Evolutionary conservation across 2,797 vertebrate genomes (phyloP).

Genomic region (Anguilla anguilla): DNA sequence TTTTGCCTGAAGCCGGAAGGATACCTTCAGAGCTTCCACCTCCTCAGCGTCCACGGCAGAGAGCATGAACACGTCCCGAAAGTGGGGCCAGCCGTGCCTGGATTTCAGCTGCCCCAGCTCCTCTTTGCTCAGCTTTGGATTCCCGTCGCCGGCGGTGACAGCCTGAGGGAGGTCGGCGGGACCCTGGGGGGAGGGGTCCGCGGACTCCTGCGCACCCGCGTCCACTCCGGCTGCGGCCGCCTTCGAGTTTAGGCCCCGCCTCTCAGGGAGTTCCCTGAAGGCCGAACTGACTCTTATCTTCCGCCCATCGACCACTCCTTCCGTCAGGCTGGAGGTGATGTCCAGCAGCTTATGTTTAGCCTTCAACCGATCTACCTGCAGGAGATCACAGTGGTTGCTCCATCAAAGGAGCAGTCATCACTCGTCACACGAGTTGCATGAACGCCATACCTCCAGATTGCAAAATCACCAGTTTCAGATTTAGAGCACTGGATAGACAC

Average conservation of each 20-base stretch:
- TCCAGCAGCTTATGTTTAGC: slow-evolving; percentile 79
- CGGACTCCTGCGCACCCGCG: neutral
- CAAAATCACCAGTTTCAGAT: neutral
- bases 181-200: neutral
- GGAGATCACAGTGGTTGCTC: neutral
- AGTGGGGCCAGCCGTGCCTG: slow-evolving; percentile 82
- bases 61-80: slow-evolving; percentile 95
- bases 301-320: slow-evolving; percentile 82
- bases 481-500: neutral
- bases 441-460: neutral
- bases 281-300: slow-evolving; percentile 60
- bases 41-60: slow-evolving; percentile 82
- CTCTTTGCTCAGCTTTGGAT: slow-evolving; percentile 52
- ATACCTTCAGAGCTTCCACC: slow-evolving; percentile 87
- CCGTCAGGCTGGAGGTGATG: slow-evolving; percentile 78
- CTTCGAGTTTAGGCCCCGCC: slow-evolving; percentile 23
- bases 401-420: neutral
- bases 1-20: neutral
- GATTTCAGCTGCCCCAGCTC: slow-evolving; percentile 53
- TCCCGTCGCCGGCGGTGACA: neutral
- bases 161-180: neutral
- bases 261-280: slow-evolving; percentile 50
- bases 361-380: slow-evolving; percentile 87
- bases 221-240: neutral
- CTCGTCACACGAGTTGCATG: neutral